Base-by-base conservation (phyloP, 2,888 invertebrate genomes). In the Linyphia triangularis region DNA sequence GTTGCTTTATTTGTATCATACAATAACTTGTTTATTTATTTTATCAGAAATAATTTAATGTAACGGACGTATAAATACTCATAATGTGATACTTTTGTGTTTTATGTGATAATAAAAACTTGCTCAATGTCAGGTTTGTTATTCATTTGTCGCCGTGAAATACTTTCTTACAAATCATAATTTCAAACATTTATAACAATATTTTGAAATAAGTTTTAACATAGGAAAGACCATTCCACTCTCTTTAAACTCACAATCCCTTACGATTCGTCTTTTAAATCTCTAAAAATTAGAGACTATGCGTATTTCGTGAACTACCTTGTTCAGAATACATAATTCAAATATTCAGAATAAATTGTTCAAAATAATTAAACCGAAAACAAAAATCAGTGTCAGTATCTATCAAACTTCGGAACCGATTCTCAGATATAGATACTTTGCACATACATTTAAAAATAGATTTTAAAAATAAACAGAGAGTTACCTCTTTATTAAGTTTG, bases 31-130 rank as follows among this genome's bases (percentile, higher is more conserved):
- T 59, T 16, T 26, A 13, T 5, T 57, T 28, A 33, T 63, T 63
- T 77, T 28, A 63, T 77, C 19, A 40, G 9, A 40, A 59, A 13
- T 33, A 26, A 24, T 24, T 28, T 40, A 33, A 61, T 77, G 63
- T 24, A 37, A n/a, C 33, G 24, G 37, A 24, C 61, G 79, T 43
- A 33, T 79, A 51, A 51, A 72, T 43, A 57, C 22, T 72, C n/a
- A 43, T 82, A 72, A 69, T 82, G 82, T 83, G 83, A 73, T 73
- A 83, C 43, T 16, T 73, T 24, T 65, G 63, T 83, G 65, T 75
- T 83, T 73, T 69, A 83, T 75, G 73, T 75, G 83, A 83, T 83
- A 83, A 83, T 73, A 72, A 83, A 83, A 40, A 83, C 4, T 83
- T 83, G 83, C 83, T 83, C 83, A 83, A 83, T 83, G 83, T 83